A percentile compares a stretch with the other conserved stretches of the same genome.
Conservation (phyloP, 1,140 invertebrate species). For the Caligus rogercresseyi region DNA sequence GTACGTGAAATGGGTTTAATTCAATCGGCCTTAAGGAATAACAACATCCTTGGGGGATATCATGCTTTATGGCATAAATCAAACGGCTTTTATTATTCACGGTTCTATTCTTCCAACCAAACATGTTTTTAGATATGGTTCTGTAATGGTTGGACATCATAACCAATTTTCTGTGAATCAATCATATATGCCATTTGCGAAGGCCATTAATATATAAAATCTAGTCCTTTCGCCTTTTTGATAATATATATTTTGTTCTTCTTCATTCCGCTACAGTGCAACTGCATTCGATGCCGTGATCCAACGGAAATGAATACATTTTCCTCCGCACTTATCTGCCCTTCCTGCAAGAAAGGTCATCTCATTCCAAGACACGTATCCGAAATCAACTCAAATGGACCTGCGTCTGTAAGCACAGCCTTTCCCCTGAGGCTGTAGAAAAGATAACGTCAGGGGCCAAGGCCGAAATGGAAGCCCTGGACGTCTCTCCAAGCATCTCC, state of each 20-base stretch:
- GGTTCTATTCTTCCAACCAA: no score
- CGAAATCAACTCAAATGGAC: conserved; percentile 2
- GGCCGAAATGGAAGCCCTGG: not conserved
- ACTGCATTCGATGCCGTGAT: conserved; percentile 49
- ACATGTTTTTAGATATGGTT: no score
- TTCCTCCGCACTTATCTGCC: conserved; percentile 23
- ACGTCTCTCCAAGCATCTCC: not conserved
- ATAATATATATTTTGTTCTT: not conserved
- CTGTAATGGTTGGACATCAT: no score
- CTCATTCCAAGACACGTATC: not conserved
- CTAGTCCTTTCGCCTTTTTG: not conserved
- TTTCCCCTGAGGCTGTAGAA: not conserved
- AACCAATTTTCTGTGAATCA: no score
- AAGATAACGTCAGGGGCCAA: not conserved
- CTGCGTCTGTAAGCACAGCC: not conserved
- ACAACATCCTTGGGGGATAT: no score
- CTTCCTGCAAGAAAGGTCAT: not conserved
- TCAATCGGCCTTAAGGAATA: no score
- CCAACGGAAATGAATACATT: conserved; percentile 34
- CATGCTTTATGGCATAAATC: no score
- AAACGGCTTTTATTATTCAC: no score
- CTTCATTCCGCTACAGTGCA: conserved; percentile 40
- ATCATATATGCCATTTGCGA: no score
- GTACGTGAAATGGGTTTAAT: no score
- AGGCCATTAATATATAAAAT: no score